Base-by-base conservation (phyloP, 64 coral and sea anemone genomes). In the Dendrophyllia cribrosa region DNA sequence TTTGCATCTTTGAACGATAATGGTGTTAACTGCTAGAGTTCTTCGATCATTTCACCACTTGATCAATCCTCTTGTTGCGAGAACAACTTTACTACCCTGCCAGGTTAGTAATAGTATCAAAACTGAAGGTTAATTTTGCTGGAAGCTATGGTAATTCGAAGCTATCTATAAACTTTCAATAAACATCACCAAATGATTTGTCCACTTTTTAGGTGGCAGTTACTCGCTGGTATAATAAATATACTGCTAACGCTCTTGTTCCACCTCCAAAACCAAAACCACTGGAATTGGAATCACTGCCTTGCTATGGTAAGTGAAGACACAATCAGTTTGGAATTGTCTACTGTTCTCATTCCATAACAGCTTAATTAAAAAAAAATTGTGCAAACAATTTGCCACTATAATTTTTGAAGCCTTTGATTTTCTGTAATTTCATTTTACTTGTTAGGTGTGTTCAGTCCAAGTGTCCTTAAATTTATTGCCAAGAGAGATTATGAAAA, bases 401-500 rank as follows among this genome's bases (percentile, higher is more conserved):
- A 34, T 34, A 34, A 34, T 2, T 34, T 34, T 34, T 34, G 34
- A 34, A 34, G 0, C 34, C 34, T 0, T 34, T 34, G 34, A 34
- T 34, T 34, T 34, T 43, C n/a, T 51, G 51, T 25, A 2, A 67
- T 65, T 9, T 48, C 17, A 89, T 46, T 5, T 21, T 50, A 46
- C 23, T 90, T 58, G 5, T 44, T 23, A 97, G 95, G 86, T 70
- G 79, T 80, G 17, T 95, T 93, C 81, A 95, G 90, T 62, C 75
- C 90, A 64, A 82, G 90, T 26, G 91, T 99, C 51, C 93, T 88
- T 24, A 78, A 90, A n/a, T 99, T 96, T 79, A 99, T 96, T 76
- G 91, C 94, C 11, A 76, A 78, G 55, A 93, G 97, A 73, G 78
- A 88, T 24, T 86, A 89, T 91, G 97, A 99, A 91, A 99, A 99